phyloP scores from a whole-genome alignment of 2,888 invertebrate species.

The Phaedon cochleariae region DNA sequence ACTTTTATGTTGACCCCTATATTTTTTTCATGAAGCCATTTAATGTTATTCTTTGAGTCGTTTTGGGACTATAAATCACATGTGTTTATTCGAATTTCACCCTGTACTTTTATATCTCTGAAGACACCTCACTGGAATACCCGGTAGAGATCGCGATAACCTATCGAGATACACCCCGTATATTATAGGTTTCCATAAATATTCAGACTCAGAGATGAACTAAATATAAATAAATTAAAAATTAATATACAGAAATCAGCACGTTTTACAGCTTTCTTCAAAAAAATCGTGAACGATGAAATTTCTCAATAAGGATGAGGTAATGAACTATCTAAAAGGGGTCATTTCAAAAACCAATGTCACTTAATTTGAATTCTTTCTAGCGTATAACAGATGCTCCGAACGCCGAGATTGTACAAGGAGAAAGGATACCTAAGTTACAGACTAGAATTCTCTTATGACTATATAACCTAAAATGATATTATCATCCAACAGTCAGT shows the following conservation, averaged over 20 bases:
- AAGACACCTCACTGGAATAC: too few species aligned
- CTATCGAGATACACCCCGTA: too few species aligned
- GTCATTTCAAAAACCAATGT: conserved; percentile 1
- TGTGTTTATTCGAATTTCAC: too few species aligned
- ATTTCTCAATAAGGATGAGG: background rate
- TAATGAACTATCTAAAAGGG: conserved; percentile 3
- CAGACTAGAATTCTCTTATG: conserved; percentile 11
- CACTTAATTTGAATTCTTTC: conserved; percentile 1
- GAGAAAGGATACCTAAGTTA: conserved; percentile 15
- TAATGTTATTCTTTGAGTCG: too few species aligned
- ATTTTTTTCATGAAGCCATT: too few species aligned
- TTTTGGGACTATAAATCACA: too few species aligned
- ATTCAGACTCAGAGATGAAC: background rate
- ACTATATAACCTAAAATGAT: conserved; percentile 6
- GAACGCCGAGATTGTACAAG: background rate
- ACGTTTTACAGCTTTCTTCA: background rate
- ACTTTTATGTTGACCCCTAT: too few species aligned
- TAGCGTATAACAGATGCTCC: conserved; percentile 7
- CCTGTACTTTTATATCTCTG: too few species aligned
- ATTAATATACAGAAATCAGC: background rate
- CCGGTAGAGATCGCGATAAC: too few species aligned
- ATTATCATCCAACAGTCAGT: background rate
- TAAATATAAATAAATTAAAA: background rate
- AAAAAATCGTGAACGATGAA: background rate
- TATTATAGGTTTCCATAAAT: too few species aligned